phyloP scores from a whole-genome alignment of 2,888 invertebrate species.

The Linyphia triangularis region DNA sequence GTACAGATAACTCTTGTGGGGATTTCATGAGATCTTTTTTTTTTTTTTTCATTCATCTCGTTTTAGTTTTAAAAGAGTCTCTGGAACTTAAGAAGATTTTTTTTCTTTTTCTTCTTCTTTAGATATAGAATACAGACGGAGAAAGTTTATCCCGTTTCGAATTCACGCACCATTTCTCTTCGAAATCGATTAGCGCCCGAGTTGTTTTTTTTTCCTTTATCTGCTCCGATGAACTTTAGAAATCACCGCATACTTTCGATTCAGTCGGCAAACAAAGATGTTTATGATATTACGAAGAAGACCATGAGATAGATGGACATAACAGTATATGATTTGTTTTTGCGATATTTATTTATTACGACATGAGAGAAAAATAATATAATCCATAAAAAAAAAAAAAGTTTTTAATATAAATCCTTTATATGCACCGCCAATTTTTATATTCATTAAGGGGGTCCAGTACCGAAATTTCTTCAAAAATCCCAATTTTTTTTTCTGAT shows the following conservation, averaged over 20 bases:
- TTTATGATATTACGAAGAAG: too few relatives aligned
- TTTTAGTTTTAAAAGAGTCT: conserved; percentile 37
- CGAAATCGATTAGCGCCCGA: conserved; percentile 42
- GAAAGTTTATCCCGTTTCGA: conserved; percentile 53
- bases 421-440: too few relatives aligned
- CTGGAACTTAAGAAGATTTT: conserved; percentile 20
- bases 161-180: conserved; percentile 52
- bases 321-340: too few relatives aligned
- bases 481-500: too few relatives aligned
- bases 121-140: background rate
- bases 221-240: conserved; percentile 60
- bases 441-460: too few relatives aligned
- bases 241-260: conserved; percentile 33
- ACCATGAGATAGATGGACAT: too few relatives aligned
- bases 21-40: conserved; percentile 32
- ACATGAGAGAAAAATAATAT: too few relatives aligned
- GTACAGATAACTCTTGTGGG: conserved; percentile 47
- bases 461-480: too few relatives aligned
- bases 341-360: too few relatives aligned
- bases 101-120: conserved; percentile 1
- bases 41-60: conserved; percentile 10
- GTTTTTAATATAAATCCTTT: too few relatives aligned
- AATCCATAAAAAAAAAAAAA: too few relatives aligned
- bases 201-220: conserved; percentile 58
- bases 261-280: conserved; percentile 7